A percentile compares a stretch with the other conserved stretches of the same genome.
These are phyloP conservation scores for Himalopsyche kuldschensis DNA, from an alignment of 2,888 invertebrate species.

Conservation along the genomic window DNA sequence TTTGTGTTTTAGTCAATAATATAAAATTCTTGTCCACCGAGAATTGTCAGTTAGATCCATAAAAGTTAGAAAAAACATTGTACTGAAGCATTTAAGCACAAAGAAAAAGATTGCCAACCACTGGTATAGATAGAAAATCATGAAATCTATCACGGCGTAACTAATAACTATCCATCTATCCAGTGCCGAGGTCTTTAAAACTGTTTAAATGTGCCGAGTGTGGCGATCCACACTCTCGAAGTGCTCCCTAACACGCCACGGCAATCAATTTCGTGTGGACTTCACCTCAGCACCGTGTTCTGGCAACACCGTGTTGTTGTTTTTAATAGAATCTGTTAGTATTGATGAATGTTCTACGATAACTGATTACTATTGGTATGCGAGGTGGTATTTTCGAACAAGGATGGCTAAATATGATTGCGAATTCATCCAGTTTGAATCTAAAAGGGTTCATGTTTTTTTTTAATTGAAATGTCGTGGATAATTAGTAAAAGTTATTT, in stretches of 20 bases:
- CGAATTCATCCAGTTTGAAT: too few relatives aligned
- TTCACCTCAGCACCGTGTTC: background rate
- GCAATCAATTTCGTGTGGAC: slow-evolving; percentile 3
- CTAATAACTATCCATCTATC: background rate
- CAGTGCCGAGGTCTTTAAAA: background rate
- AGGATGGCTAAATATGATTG: background rate
- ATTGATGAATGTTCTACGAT: background rate
- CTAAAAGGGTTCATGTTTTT: too few relatives aligned
- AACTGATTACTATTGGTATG: background rate
- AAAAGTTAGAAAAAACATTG: too few relatives aligned
- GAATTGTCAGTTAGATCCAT: too few relatives aligned
- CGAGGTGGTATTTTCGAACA: background rate
- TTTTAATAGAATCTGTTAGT: background rate
- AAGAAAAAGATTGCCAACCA: too few relatives aligned
- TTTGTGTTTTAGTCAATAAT: too few relatives aligned
- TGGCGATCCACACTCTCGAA: background rate
- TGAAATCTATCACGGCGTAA: background rate
- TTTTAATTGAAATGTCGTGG: too few relatives aligned
- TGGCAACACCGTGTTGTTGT: background rate
- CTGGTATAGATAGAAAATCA: too few relatives aligned
- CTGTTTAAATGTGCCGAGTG: background rate
- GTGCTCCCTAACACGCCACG: slow-evolving; percentile 3
- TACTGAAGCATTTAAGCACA: too few relatives aligned
- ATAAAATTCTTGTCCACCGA: too few relatives aligned
- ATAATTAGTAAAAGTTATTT: too few relatives aligned